A percentile compares a stretch with the other conserved stretches of the same genome.
Conservation (phyloP, 2,113 vertebrate species). For the Oxyruncus cristatus region DNA sequence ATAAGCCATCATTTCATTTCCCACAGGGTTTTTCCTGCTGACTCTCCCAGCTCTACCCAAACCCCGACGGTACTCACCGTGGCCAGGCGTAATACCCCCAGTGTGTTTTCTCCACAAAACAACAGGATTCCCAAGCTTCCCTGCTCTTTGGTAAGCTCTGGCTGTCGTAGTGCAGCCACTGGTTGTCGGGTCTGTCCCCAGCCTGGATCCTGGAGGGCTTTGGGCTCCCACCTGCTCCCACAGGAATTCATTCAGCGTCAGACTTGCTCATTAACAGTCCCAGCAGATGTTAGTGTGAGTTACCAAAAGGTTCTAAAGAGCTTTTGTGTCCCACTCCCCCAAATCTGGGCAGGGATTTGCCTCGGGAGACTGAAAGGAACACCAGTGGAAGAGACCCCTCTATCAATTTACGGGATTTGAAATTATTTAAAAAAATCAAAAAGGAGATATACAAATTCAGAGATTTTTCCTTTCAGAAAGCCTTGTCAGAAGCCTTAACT, state of each 20-base stretch:
- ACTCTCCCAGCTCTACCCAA: background rate
- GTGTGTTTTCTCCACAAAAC: slow-evolving; percentile 96
- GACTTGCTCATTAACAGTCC: background rate
- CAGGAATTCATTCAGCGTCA: background rate
- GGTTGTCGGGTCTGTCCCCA: slow-evolving; percentile 91
- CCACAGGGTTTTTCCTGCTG: background rate
- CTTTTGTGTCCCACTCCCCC: background rate
- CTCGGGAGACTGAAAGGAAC: background rate
- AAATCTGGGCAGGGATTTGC: background rate
- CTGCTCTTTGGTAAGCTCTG: slow-evolving; percentile 84
- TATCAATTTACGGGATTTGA: background rate
- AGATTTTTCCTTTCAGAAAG: too few relatives aligned
- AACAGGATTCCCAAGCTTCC: slow-evolving; percentile 85
- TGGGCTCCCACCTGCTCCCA: slow-evolving; percentile 72
- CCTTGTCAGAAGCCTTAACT: too few relatives aligned
- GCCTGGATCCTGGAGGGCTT: slow-evolving; percentile 70
- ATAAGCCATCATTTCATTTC: background rate
- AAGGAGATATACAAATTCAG: background rate
- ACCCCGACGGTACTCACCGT: slow-evolving; percentile 70
- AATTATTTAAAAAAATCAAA: background rate
- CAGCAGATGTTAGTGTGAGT: background rate
- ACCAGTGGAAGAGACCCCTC: background rate
- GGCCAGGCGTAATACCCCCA: slow-evolving; percentile 98
- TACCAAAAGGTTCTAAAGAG: background rate
- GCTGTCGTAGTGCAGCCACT: slow-evolving; percentile 92